phyloP scores from a whole-genome alignment of 2,797 vertebrate genomes.

The Agapornis canus region DNA sequence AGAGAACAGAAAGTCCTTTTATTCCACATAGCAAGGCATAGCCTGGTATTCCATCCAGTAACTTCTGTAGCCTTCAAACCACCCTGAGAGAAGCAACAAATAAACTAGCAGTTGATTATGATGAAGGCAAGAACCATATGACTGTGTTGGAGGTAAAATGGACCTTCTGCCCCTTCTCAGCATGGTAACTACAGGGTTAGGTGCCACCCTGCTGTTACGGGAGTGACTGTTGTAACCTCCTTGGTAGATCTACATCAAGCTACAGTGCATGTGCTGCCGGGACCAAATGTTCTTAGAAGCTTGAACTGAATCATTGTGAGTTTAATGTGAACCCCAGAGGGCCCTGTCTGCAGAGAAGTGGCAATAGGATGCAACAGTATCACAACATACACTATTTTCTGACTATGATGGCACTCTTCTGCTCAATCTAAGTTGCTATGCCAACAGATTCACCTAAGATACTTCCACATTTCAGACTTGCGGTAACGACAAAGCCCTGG shows the following conservation, averaged over 20 bases:
- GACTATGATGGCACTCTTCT: background rate
- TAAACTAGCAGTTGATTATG: background rate
- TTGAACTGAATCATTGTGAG: background rate
- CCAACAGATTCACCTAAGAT: background rate
- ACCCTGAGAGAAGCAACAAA: background rate
- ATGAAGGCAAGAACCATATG: background rate
- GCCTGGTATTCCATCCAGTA: background rate
- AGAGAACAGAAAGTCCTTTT: background rate
- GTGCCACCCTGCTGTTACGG: background rate
- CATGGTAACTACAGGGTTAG: background rate
- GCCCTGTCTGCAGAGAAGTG: background rate
- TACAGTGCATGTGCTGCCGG: background rate
- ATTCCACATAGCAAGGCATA: background rate
- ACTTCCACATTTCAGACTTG: background rate
- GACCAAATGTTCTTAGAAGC: background rate
- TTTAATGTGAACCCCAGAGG: background rate
- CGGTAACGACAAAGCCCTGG: background rate
- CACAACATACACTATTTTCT: background rate
- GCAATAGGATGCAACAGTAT: background rate
- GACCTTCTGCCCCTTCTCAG: background rate
- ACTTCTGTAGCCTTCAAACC: background rate
- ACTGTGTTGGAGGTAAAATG: background rate
- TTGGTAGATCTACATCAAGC: background rate
- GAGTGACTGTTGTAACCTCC: fast-evolving
- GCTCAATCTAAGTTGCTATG: background rate